These are phyloP conservation scores for Rousettus madagascariensis DNA, from an alignment of 2,797 vertebrate genomes.

Conservation along the genomic window DNA sequence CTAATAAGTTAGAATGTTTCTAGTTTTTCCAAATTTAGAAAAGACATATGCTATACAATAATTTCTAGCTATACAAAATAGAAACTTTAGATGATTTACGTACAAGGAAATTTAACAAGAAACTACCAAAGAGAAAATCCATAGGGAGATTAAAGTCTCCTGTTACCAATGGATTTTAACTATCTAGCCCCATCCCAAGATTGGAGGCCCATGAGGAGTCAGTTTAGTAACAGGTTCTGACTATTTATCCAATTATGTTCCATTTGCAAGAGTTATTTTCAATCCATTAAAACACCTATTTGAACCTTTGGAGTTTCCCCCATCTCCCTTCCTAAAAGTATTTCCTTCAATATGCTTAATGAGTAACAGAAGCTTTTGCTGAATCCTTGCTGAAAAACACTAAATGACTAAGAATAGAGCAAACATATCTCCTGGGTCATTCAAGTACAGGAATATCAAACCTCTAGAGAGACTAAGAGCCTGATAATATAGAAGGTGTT, in stretches of 20 bases:
- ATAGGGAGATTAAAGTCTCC: neutral
- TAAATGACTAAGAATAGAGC: neutral
- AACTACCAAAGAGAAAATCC: neutral
- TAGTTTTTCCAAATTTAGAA: neutral
- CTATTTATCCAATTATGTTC: constrained; percentile 1
- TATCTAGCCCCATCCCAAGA: neutral
- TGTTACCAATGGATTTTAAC: neutral
- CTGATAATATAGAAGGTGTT: neutral
- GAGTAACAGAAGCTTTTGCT: neutral
- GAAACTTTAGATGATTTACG: neutral
- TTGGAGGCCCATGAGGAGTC: neutral
- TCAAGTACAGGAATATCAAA: neutral
- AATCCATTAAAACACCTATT: constrained; percentile 26
- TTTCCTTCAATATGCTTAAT: constrained; percentile 6
- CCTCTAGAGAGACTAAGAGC: neutral
- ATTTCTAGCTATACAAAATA: neutral
- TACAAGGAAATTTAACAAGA: constrained; percentile 12
- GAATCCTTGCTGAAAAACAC: neutral
- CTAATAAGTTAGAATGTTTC: neutral
- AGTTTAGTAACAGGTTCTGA: neutral
- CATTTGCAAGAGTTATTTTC: constrained; percentile 4
- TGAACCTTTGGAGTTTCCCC: neutral
- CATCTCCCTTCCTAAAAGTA: neutral
- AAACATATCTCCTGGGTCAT: neutral
- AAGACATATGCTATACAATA: neutral